A percentile compares a stretch with the other conserved stretches of the same genome.
These are phyloP conservation scores for Gopherus flavomarginatus DNA, from an alignment of 2,113 vertebrate species.

Conservation along the genomic window DNA sequence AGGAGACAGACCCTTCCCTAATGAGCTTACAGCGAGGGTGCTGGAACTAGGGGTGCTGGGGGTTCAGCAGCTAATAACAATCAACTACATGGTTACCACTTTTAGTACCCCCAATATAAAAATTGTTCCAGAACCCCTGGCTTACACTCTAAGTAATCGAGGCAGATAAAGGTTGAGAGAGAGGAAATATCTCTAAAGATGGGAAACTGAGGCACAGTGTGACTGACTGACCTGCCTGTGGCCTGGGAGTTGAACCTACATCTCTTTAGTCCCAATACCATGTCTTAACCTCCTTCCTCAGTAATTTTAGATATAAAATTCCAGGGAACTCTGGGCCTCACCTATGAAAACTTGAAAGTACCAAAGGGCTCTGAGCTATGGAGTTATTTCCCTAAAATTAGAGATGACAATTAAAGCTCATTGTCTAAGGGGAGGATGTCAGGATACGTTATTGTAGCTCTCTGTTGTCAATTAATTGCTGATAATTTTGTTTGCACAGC, in stretches of 20 bases:
- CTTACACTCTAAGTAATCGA: accelerated
- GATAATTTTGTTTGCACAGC: not conserved
- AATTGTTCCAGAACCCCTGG: not conserved
- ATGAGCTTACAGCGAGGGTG: not conserved
- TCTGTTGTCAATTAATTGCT: not conserved
- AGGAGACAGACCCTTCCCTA: not conserved
- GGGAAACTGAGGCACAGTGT: not conserved
- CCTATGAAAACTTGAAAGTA: not conserved
- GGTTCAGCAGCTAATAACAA: not conserved
- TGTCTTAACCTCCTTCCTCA: not conserved
- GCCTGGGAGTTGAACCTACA: not conserved
- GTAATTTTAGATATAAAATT: not conserved
- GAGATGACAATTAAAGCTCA: not conserved
- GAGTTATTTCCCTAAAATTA: not conserved
- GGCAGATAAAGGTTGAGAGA: not conserved
- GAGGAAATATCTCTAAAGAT: not conserved
- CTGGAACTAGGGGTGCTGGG: not conserved
- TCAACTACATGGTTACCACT: not conserved
- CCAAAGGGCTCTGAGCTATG: not conserved
- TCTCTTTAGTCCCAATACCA: not conserved
- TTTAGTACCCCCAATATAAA: not conserved
- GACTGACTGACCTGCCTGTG: not conserved
- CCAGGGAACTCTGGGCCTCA: not conserved
- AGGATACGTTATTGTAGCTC: not conserved
- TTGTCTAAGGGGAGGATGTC: not conserved